phyloP scores from a whole-genome alignment of 1,140 invertebrate genomes.

The Cheumatopsyche charites region DNA sequence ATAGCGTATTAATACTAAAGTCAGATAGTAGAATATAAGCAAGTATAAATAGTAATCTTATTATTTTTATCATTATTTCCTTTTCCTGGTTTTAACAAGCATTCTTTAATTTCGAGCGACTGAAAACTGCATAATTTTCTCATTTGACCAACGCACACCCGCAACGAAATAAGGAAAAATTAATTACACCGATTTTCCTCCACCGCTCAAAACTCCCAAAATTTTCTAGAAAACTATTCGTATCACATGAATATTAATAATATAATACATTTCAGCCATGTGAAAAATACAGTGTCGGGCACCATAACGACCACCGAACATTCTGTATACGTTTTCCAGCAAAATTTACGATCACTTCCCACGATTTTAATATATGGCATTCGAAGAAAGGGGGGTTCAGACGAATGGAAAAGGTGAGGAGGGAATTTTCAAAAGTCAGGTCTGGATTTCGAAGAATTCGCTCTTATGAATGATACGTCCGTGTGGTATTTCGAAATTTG shows the following conservation, averaged over 20 bases:
- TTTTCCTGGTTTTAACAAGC: neutral
- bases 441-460: conserved; percentile 1
- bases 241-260: too few relatives aligned
- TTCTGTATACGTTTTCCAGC: too few relatives aligned
- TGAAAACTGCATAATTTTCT: conserved; percentile 27
- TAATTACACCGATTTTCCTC: too few relatives aligned
- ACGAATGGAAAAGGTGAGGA: neutral
- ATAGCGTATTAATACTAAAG: too few relatives aligned
- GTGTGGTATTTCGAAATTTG: conserved; percentile 20
- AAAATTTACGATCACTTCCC: neutral
- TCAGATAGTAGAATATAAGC: too few relatives aligned
- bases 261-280: too few relatives aligned
- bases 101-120: neutral
- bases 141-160: conserved; percentile 7
- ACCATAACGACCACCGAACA: too few relatives aligned
- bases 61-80: neutral
- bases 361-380: neutral
- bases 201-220: too few relatives aligned
- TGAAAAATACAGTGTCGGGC: too few relatives aligned
- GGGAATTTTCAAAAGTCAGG: conserved; percentile 7
- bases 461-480: conserved; percentile 24
- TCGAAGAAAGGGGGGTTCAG: neutral
- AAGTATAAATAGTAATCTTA: too few relatives aligned
- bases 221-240: too few relatives aligned
- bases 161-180: neutral